Conservation (phyloP, 2,797 vertebrate genomes). For the Linurgus olivaceus region DNA sequence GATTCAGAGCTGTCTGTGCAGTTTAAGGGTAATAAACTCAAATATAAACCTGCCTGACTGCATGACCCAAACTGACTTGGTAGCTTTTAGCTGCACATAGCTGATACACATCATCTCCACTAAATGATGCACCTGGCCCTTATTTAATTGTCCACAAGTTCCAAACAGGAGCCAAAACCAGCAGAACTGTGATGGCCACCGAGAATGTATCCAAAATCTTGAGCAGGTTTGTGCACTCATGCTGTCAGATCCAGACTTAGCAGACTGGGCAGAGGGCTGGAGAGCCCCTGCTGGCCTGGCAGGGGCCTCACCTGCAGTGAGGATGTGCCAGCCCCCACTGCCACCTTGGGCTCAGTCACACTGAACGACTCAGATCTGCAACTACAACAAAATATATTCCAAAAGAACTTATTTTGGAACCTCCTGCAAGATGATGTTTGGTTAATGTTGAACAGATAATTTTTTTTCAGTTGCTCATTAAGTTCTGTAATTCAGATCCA, state of each 20-base stretch:
- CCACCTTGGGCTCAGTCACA: background rate
- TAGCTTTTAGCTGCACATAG: background rate
- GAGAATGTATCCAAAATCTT: background rate
- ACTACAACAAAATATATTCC: background rate
- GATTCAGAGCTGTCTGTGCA: background rate
- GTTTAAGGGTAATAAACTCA: background rate
- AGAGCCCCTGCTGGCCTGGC: background rate
- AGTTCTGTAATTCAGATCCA: background rate
- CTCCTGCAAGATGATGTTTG: background rate
- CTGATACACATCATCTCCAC: background rate
- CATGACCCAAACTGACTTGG: background rate
- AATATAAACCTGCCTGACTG: background rate
- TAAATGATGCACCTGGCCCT: background rate
- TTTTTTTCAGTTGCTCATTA: background rate
- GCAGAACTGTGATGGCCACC: background rate
- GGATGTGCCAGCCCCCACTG: background rate
- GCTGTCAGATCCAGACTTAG: background rate
- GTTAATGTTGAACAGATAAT: background rate
- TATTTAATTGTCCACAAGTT: background rate
- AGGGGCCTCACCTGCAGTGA: rapidly evolving
- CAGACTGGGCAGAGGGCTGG: background rate
- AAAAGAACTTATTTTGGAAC: background rate
- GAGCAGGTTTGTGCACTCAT: background rate
- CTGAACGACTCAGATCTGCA: rapidly evolving
- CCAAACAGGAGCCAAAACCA: background rate